Evolutionary conservation across 2,888 invertebrate genomes (phyloP).

Genomic region (Drosophila longiperda): DNA sequence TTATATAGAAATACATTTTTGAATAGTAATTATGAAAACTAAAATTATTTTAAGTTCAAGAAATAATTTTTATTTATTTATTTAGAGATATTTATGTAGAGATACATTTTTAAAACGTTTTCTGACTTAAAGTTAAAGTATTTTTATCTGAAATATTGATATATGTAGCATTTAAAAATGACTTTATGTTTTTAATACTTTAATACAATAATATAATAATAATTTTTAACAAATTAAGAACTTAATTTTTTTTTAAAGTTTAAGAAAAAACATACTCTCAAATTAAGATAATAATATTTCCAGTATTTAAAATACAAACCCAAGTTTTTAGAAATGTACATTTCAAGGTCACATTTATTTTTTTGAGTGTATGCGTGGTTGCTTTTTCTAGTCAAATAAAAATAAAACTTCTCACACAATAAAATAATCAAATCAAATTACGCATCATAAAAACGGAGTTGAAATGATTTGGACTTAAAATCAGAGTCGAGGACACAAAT

Average conservation of each 20-base stretch:
- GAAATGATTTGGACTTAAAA: not conserved
- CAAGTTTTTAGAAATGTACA: fast-evolving
- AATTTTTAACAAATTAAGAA: too few relatives aligned
- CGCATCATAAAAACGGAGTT: not conserved
- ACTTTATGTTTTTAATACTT: too few relatives aligned
- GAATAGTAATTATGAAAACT: too few relatives aligned
- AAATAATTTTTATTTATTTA: too few relatives aligned
- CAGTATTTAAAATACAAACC: not conserved
- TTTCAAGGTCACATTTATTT: not conserved
- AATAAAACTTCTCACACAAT: not conserved
- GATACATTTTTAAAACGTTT: too few relatives aligned
- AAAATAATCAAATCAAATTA: not conserved
- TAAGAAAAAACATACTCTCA: not conserved
- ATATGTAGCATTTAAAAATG: too few relatives aligned
- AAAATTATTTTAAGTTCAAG: too few relatives aligned
- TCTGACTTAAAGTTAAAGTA: not conserved
- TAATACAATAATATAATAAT: too few relatives aligned
- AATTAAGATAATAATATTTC: not conserved
- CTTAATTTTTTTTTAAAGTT: too few relatives aligned
- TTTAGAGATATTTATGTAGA: too few relatives aligned
- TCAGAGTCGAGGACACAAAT: not conserved
- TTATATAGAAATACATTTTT: too few relatives aligned
- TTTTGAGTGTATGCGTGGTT: not conserved
- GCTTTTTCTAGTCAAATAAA: not conserved
- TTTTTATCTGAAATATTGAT: not conserved